Base-by-base conservation (phyloP, 1,140 invertebrate genomes). In the Wasmannia auropunctata region DNA sequence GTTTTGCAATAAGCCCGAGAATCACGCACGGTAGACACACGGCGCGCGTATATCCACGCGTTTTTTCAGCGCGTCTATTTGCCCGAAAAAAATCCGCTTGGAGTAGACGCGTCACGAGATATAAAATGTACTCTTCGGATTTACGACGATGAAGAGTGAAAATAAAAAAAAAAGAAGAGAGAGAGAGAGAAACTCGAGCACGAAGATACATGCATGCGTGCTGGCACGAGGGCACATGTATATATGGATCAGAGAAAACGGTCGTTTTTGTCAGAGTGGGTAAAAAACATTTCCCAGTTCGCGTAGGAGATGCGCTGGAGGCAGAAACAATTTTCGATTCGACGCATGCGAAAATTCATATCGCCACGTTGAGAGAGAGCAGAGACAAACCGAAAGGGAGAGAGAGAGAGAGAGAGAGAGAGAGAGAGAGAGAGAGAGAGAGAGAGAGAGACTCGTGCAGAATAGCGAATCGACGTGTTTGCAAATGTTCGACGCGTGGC, bases 311-410 rank as follows among this genome's bases (percentile, higher is more conserved):
- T 28, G 34, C 63, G 63, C 16, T 58, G 54, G 51, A 77, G 65
- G 34, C 43, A 74, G 54, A 88, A 88, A 89, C 72, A 81, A 89
- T 83, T 86, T 88, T 86, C 56, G 40, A 77, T 58, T 37, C 16
- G 19, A 40, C 40, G 72, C 65, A 70, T 25, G 81, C 31, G 70
- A 88, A 88, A 88, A 88, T 88, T 88, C 86, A 88, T 88, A 88
- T 69, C 67, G n/a, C 54, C 40, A 3, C 40, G 81, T 54, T 14
- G 46, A 43, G 22, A 51, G 11, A 19, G 34, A 31, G 25, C 60
- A 79, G 58, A 62, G 34, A 63, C 34, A 25, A 22, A 22, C 1
- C 31, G 11, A 19, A 3, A 40, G 4, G 28, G 40, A 3, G 1
- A 11, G 7, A 11, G 56, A 46, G 10, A 8, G 34, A 40, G 28